phyloP scores from a whole-genome alignment of 1,140 invertebrate genomes.

The Cryptotermes secundus region DNA sequence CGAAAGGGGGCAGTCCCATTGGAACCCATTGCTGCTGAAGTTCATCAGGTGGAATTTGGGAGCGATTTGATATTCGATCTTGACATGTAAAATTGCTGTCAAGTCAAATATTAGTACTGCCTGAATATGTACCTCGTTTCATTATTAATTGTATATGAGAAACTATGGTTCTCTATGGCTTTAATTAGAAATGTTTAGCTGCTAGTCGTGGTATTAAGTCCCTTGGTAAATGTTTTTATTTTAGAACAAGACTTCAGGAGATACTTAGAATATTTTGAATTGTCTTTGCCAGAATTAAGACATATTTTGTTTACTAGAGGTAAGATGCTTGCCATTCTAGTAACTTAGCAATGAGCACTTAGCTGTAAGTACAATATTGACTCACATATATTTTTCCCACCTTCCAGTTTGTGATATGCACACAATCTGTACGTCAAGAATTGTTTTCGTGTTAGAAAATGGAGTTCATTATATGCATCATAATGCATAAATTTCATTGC shows the following conservation, averaged over 20 bases:
- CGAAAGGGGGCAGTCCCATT: not conserved
- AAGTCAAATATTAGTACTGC: not conserved
- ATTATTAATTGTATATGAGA: not conserved
- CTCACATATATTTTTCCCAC: not conserved
- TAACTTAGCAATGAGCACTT: not conserved
- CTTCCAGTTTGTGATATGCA: not conserved
- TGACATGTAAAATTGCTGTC: conserved; percentile 27
- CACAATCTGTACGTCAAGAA: not conserved
- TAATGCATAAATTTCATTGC: not conserved
- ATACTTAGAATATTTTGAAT: not conserved
- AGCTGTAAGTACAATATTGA: not conserved
- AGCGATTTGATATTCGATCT: conserved; percentile 32
- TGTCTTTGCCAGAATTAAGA: not conserved
- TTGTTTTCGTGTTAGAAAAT: not conserved
- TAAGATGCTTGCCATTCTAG: not conserved
- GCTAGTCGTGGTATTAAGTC: not conserved
- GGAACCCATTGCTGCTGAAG: not conserved
- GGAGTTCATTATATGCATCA: not conserved
- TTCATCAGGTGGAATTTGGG: conserved; percentile 24
- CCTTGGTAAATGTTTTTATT: not conserved
- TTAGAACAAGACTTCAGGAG: not conserved
- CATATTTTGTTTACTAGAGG: not conserved
- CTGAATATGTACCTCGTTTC: not conserved
- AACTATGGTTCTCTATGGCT: not conserved
- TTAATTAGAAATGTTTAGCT: not conserved